Evolutionary conservation across 2,113 vertebrate species (phyloP), one percentile per base, ranked within the genome.

Genomic region (Hemiprocne comata): DNA sequence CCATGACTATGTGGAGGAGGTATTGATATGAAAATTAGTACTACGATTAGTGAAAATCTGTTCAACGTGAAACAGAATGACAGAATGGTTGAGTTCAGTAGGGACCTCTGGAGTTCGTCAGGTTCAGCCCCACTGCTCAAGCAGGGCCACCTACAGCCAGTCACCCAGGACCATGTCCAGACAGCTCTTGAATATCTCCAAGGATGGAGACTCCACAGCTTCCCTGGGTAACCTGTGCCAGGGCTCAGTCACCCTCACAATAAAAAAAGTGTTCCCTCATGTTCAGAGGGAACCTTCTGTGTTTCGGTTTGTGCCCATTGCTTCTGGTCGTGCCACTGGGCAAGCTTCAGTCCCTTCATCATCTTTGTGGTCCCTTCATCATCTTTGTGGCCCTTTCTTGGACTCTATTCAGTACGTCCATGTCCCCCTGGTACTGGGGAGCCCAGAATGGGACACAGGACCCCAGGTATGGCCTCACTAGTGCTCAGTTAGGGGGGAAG

Each of bases 1-100:
- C 31, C 99, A 99, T 81, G 99, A 99, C 94, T 99, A 99, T 88
- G 99, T 99, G 50, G 99, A 99, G 69, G 99, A 99, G 98, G 99
- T 99, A 98, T n/a, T 95, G 55, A 79, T 93, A 54, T 72, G 20
- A 85, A 94, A 91, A 60, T 21, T 3, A 50, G 2, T 14, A 50
- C 9, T 87, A 18, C 72, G 73, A 73, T 26, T 20, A 24, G 25
- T 73, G 36, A 86, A 88, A 79, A 66, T 8, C 15, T 71, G 8
- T 55, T 77, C 50, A 61, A 15, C 1, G 1, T 26, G 38, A 73
- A 58, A 8, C 24, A 44, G 23, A 24, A 51, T 83, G 17, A 23
- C 2, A 18, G 28, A 40, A 16, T 5, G 4, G 15, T n/a, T 72
- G 19, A 92, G 18, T 3, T 42, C 79, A 17, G 2, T 24, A 62